Evolutionary conservation across 1,140 invertebrate species (phyloP).

Genomic region (Drosophila trapezifrons): DNA sequence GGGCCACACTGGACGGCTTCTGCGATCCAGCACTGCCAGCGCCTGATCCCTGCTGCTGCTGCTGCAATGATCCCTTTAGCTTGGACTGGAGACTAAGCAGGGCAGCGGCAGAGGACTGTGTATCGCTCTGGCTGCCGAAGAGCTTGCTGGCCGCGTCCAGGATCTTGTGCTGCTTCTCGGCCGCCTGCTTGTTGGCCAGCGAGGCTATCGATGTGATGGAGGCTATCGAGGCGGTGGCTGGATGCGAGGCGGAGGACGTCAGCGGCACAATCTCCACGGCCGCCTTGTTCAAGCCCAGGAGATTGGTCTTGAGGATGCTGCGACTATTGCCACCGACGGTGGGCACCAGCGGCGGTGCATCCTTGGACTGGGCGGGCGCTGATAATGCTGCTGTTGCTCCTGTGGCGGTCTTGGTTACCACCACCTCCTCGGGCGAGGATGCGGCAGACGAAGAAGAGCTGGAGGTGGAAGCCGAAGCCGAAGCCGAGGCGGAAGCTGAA

Average conservation of each 20-base stretch:
- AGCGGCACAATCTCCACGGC: constrained; percentile 75
- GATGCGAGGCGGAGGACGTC: neutral
- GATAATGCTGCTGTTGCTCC: constrained; percentile 5
- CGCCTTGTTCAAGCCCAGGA: constrained; percentile 72
- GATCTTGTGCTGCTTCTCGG: constrained; percentile 62
- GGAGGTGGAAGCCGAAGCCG: neutral
- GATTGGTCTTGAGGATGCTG: constrained; percentile 76
- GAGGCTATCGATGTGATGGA: constrained; percentile 3
- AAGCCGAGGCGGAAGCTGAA: neutral
- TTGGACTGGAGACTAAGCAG: constrained; percentile 18
- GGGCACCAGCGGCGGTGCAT: constrained; percentile 52
- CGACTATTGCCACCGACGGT: constrained; percentile 60
- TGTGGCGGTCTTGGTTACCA: constrained; percentile 5
- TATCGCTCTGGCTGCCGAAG: constrained; percentile 34
- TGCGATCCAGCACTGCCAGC: neutral
- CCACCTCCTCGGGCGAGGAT: constrained; percentile 8
- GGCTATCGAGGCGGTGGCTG: constrained; percentile 2
- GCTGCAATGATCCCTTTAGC: constrained; percentile 27
- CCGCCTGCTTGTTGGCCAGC: constrained; percentile 16
- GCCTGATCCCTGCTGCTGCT: constrained; percentile 11
- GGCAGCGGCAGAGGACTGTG: constrained; percentile 3
- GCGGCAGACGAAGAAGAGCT: constrained; percentile 6
- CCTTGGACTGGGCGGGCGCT: constrained; percentile 39
- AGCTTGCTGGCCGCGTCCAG: constrained; percentile 67
- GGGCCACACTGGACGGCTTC: constrained; percentile 43